These are phyloP conservation scores for Myotis davidii DNA, from an alignment of 2,113 vertebrate species.

Conservation along the genomic window DNA sequence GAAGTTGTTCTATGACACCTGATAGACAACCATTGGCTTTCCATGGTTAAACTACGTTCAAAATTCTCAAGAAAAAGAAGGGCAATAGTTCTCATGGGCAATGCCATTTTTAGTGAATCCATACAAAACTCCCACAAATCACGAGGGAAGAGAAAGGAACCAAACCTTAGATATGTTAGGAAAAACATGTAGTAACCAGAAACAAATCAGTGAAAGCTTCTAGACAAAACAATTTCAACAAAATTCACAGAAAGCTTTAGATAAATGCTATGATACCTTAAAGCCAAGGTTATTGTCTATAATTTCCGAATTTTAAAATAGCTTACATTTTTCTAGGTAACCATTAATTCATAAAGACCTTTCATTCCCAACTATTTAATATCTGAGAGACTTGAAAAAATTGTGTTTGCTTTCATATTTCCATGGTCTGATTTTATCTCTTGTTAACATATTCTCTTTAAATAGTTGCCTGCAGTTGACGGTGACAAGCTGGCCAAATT, in stretches of 20 bases:
- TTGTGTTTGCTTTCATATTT: constrained; percentile 14
- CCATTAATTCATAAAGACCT: not conserved
- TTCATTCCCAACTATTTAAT: not conserved
- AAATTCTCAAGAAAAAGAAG: constrained; percentile 15
- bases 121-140: constrained; percentile 37
- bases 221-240: constrained; percentile 34
- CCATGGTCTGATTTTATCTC: not conserved
- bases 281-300: constrained; percentile 2
- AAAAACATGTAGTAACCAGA: not conserved
- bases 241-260: not conserved
- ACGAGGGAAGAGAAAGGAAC: not conserved
- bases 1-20: not conserved
- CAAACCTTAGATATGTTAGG: not conserved
- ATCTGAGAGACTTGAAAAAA: not conserved
- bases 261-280: not conserved
- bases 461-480: not conserved
- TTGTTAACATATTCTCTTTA: not conserved
- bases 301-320: constrained; percentile 18
- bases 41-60: not conserved
- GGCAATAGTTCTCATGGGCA: not conserved
- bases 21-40: not conserved
- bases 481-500: not conserved
- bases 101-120: not conserved
- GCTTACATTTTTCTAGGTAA: not conserved
- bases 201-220: constrained; percentile 4